Evolutionary conservation across 2,113 vertebrate species (phyloP).

Genomic region (Poeciliopsis turrubarensis): DNA sequence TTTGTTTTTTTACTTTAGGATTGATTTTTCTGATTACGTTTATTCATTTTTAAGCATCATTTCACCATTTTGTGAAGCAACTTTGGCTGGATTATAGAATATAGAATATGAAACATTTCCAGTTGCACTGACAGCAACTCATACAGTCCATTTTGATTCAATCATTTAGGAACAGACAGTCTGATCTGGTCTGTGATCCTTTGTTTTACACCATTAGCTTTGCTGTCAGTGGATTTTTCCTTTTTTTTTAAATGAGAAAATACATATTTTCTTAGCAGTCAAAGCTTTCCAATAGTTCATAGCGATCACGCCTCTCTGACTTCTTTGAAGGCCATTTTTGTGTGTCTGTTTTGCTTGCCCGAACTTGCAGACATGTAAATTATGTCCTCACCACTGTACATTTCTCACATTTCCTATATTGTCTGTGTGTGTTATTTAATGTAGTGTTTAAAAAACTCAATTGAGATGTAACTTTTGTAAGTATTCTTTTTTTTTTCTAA

Average conservation of each 20-base stretch:
- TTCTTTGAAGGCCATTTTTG: not conserved
- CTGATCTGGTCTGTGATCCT: not conserved
- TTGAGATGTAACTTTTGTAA: slow-evolving; percentile 3
- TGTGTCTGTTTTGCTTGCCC: not conserved
- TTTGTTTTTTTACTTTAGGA: not conserved
- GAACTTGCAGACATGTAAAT: slow-evolving; percentile 33
- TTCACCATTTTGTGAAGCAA: slow-evolving; percentile 8
- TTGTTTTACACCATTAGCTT: not conserved
- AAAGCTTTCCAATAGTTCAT: too few relatives aligned
- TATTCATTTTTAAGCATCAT: not conserved
- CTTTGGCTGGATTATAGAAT: not conserved
- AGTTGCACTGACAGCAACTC: not conserved
- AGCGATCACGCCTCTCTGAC: too few relatives aligned
- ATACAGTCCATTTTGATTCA: not conserved
- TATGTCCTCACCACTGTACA: slow-evolving; percentile 57
- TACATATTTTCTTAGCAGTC: too few relatives aligned
- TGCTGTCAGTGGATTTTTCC: not conserved
- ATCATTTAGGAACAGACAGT: not conserved
- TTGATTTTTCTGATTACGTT: not conserved
- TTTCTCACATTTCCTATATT: slow-evolving; percentile 39
- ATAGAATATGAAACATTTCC: not conserved
- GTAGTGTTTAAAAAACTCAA: slow-evolving; percentile 18
- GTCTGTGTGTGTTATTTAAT: slow-evolving; percentile 8
- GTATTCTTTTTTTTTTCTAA: not conserved
- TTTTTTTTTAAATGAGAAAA: too few relatives aligned